These are phyloP conservation scores for Carassius gibelio DNA, from an alignment of 2,113 vertebrate species.

Conservation along the genomic window DNA sequence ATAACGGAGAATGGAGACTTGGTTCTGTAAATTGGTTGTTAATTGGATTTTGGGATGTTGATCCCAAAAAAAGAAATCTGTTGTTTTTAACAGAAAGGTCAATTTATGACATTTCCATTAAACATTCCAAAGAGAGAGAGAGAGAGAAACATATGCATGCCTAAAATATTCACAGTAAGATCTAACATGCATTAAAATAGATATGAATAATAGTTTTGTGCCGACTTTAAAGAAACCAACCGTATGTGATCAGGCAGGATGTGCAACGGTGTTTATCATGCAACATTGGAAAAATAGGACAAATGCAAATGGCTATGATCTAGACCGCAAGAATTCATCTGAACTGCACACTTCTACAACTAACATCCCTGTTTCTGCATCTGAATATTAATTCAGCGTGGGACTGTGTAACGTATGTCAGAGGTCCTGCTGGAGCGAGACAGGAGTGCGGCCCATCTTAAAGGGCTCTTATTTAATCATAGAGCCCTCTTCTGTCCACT, in stretches of 20 bases:
- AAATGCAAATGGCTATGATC: not conserved
- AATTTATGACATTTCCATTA: too few species aligned
- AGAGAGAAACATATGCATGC: too few species aligned
- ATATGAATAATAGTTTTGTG: not conserved
- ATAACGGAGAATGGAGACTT: too few species aligned
- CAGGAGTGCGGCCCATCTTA: not conserved
- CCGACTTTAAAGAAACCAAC: not conserved
- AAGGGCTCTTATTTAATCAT: slow-evolving; percentile 24
- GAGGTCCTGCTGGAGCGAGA: not conserved
- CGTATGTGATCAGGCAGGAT: not conserved
- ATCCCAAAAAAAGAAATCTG: too few species aligned
- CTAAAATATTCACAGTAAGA: not conserved
- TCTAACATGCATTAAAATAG: not conserved
- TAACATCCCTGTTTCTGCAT: not conserved
- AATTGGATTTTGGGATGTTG: too few species aligned
- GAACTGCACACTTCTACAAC: not conserved
- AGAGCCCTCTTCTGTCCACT: slow-evolving; percentile 26
- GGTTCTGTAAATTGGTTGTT: too few species aligned
- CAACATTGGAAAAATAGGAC: slow-evolving; percentile 6
- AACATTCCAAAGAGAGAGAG: too few species aligned
- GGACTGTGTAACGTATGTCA: slow-evolving; percentile 11
- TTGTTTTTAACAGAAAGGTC: too few species aligned
- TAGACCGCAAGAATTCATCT: not conserved
- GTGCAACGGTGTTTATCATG: not conserved
- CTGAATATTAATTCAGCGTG: slow-evolving; percentile 6